Conservation (phyloP, 2,797 vertebrate species). For the Cyprinella venusta region DNA sequence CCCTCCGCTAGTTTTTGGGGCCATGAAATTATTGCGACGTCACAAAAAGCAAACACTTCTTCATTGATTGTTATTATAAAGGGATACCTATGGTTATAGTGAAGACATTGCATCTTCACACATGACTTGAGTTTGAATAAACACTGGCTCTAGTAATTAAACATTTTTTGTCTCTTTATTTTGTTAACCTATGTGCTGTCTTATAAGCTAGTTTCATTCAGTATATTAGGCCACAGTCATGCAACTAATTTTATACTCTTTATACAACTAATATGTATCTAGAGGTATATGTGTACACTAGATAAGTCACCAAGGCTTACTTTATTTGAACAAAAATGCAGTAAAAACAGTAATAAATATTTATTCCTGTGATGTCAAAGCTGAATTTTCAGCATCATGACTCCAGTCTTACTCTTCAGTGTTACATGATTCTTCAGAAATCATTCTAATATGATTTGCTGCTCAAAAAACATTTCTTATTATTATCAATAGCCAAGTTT, state of each 20-base stretch:
- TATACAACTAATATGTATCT: not conserved
- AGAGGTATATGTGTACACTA: not conserved
- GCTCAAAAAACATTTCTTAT: too few species aligned
- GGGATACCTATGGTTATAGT: not conserved
- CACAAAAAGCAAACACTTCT: conserved; percentile 2
- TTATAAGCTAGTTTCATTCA: not conserved
- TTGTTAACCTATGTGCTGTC: not conserved
- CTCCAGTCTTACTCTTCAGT: too few species aligned
- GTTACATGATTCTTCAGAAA: too few species aligned
- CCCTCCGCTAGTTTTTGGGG: not conserved
- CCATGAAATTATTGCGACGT: not conserved
- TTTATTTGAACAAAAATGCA: not conserved
- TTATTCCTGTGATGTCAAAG: not conserved
- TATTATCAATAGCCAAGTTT: too few species aligned
- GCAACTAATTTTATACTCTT: not conserved
- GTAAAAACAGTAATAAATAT: not conserved
- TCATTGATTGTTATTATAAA: not conserved
- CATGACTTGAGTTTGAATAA: not conserved
- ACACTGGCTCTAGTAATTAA: not conserved
- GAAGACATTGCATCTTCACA: not conserved
- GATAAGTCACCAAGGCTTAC: not conserved
- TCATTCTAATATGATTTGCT: too few species aligned
- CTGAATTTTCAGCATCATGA: not conserved
- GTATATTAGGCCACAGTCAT: not conserved
- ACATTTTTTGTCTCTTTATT: not conserved